Evolutionary conservation across 30 jellyfish, hydroid and myxozoan species (phyloP).

Genomic region (Aurelia coerulea): DNA sequence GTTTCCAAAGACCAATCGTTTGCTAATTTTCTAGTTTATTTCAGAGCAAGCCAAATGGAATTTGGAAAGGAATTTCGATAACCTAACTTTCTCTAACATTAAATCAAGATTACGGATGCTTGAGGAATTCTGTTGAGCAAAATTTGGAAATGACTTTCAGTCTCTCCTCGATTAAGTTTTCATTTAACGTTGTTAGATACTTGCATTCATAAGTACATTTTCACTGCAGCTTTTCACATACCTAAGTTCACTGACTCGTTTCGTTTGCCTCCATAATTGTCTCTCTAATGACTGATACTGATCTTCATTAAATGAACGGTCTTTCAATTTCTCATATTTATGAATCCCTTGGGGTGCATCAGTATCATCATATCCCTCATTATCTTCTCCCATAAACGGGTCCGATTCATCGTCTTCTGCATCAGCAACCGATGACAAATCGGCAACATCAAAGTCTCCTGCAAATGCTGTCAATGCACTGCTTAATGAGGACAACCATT

Average conservation of each 20-base stretch:
- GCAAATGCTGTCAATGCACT: slow-evolving; percentile 90
- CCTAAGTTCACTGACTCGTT: slow-evolving; percentile 80
- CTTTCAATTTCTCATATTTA: slow-evolving; percentile 16
- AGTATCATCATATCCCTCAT: slow-evolving; percentile 56
- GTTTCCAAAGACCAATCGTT: too few species aligned
- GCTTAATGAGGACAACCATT: slow-evolving; percentile 75
- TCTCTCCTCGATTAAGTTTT: too few species aligned
- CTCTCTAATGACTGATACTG: slow-evolving; percentile 61
- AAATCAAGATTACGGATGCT: too few species aligned
- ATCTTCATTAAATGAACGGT: slow-evolving; percentile 12
- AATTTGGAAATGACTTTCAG: too few species aligned
- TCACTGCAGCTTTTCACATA: neutral
- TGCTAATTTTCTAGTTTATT: too few species aligned
- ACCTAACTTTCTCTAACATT: too few species aligned
- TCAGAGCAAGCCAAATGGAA: too few species aligned
- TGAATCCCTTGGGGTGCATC: slow-evolving; percentile 39
- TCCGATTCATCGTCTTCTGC: slow-evolving; percentile 69
- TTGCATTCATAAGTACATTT: too few species aligned
- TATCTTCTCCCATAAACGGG: slow-evolving; percentile 32
- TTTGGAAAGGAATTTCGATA: too few species aligned
- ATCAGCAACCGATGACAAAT: slow-evolving; percentile 92
- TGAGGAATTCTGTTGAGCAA: too few species aligned
- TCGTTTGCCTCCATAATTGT: slow-evolving; percentile 92
- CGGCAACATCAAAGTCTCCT: slow-evolving; percentile 94
- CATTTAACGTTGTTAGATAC: too few species aligned